A percentile compares a stretch with the other conserved stretches of the same genome.
Conservation (phyloP, 2,113 vertebrate genomes). For the Tretioscincus oriximinensis region DNA sequence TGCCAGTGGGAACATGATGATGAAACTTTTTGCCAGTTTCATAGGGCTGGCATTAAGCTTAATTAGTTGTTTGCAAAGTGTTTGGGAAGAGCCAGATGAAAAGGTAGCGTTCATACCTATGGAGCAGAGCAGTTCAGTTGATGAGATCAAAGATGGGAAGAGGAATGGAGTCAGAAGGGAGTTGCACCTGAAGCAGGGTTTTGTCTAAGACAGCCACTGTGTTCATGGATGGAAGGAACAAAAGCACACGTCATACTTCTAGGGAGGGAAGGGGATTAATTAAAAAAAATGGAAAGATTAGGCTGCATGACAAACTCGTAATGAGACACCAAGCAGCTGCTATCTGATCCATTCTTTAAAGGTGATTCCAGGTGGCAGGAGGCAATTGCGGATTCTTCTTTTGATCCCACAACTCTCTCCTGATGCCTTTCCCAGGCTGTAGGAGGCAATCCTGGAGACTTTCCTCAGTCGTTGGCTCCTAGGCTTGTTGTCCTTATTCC, state of each 20-base stretch:
- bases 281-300: not conserved
- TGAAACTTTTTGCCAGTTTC: constrained; percentile 8
- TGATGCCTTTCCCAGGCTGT: too few relatives aligned
- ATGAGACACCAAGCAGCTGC: not conserved
- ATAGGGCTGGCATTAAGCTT: constrained; percentile 16
- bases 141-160: constrained; percentile 27
- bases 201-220: not conserved
- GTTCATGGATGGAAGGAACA: not conserved
- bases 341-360: not conserved
- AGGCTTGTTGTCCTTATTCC: too few relatives aligned
- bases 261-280: constrained; percentile 3
- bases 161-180: constrained; percentile 14
- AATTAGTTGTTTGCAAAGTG: constrained; percentile 10
- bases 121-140: not conserved
- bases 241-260: not conserved
- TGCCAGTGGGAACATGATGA: constrained; percentile 9
- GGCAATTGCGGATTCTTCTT: too few relatives aligned
- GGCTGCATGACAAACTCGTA: not conserved
- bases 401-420: too few relatives aligned
- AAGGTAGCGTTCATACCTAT: not conserved
- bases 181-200: constrained; percentile 9
- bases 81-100: constrained; percentile 18
- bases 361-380: too few relatives aligned
- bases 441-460: too few relatives aligned
- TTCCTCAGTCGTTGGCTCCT: too few relatives aligned